phyloP scores from a whole-genome alignment of 2,888 invertebrate genomes.

The Melanostoma scalare region DNA sequence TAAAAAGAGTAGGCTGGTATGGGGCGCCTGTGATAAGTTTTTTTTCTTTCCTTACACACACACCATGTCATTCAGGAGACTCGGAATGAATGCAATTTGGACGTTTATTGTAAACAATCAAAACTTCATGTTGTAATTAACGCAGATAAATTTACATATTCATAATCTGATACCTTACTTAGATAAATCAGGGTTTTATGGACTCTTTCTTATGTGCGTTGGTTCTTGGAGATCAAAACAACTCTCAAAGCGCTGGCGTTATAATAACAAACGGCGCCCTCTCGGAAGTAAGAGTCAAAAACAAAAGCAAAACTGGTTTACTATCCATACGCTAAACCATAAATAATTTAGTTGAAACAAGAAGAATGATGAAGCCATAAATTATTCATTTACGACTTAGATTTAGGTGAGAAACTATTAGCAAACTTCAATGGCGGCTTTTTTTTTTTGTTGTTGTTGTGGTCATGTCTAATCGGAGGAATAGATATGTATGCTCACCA shows the following conservation, averaged over 20 bases:
- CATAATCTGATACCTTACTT: conserved; percentile 9
- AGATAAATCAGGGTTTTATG: conserved; percentile 6
- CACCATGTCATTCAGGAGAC: neutral
- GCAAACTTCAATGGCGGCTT: neutral
- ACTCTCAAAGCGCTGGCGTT: conserved; percentile 6
- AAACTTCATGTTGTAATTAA: neutral
- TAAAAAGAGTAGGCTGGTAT: conserved; percentile 36
- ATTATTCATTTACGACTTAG: neutral
- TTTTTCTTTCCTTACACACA: neutral
- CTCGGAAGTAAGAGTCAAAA: neutral
- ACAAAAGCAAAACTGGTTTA: neutral
- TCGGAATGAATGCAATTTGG: neutral
- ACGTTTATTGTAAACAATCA: neutral
- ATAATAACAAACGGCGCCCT: neutral
- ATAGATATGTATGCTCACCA: neutral
- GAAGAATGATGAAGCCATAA: neutral
- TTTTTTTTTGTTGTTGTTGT: neutral
- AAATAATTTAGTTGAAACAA: neutral
- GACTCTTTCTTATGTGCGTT: neutral
- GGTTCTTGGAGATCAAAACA: neutral
- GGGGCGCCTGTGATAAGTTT: conserved; percentile 30
- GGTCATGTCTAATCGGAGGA: neutral
- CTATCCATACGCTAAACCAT: neutral
- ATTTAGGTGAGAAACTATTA: neutral
- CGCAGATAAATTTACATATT: neutral